Evolutionary conservation across 2,797 vertebrate species (phyloP).

Genomic region (Novumbra hubbsi): DNA sequence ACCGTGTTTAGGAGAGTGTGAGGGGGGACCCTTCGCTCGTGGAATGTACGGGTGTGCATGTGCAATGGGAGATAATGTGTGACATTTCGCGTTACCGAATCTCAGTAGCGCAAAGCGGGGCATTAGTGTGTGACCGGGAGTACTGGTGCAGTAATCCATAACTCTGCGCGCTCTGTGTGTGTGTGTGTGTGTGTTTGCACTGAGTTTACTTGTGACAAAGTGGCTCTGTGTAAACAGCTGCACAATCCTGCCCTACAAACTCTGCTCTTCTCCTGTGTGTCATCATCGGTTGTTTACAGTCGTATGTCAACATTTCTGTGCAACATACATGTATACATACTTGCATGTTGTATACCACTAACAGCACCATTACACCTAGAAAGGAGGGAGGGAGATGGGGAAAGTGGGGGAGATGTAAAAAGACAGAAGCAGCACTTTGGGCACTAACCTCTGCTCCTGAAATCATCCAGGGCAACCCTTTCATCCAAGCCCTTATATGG

Average conservation of each 20-base stretch:
- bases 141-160: conserved; percentile 2
- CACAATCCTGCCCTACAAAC: too few species aligned
- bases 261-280: too few species aligned
- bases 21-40: neutral
- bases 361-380: neutral
- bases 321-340: too few species aligned
- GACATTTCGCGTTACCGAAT: neutral
- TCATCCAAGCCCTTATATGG: conserved; percentile 66
- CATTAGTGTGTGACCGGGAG: neutral
- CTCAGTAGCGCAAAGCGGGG: neutral
- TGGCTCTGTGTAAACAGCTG: neutral
- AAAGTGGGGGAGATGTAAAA: conserved; percentile 47
- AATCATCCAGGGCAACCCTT: conserved; percentile 68
- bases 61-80: neutral
- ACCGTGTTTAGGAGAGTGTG: neutral
- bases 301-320: too few species aligned
- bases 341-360: too few species aligned
- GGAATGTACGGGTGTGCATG: neutral
- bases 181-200: neutral
- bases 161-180: neutral
- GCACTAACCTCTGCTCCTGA: conserved; percentile 56
- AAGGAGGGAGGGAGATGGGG: conserved; percentile 5
- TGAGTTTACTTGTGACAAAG: neutral
- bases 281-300: too few species aligned
- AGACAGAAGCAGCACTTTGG: conserved; percentile 54